Percentiles rank a stretch among this genome's conserved stretches.
Evolutionary conservation across 2,113 vertebrate species (phyloP).

Genomic region (Protobothrops mucrosquamatus): DNA sequence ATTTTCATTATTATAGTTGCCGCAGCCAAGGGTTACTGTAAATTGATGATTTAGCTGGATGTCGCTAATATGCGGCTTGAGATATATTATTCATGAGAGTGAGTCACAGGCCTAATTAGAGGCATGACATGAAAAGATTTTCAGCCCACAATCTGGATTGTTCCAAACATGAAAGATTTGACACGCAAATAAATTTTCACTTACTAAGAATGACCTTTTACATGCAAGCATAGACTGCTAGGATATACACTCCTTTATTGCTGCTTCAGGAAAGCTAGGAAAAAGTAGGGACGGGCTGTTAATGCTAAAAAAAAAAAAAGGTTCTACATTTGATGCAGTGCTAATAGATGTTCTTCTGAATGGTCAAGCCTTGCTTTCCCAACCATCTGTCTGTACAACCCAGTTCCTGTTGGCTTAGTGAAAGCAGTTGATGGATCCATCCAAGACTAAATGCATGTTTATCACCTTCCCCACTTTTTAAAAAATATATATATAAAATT

Average conservation of each 20-base stretch:
- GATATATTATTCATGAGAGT: conserved; percentile 64
- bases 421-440: neutral
- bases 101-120: conserved; percentile 62
- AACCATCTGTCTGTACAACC: neutral
- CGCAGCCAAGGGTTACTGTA: conserved; percentile 45
- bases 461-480: conserved; percentile 4
- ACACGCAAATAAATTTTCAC: conserved; percentile 59
- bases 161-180: conserved; percentile 55
- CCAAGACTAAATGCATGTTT: neutral
- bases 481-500: conserved; percentile 15
- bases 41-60: conserved; percentile 56
- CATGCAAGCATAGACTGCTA: conserved; percentile 15
- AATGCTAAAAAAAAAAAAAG: neutral
- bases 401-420: neutral
- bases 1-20: conserved; percentile 35
- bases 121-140: conserved; percentile 58
- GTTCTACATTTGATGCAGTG: neutral
- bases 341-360: conserved; percentile 7
- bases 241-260: neutral
- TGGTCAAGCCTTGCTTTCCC: neutral
- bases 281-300: rapidly evolving
- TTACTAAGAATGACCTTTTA: conserved; percentile 56
- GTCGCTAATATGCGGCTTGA: conserved; percentile 55
- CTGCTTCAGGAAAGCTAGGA: neutral
- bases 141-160: conserved; percentile 56